These are phyloP conservation scores for Plagodis dolabraria DNA, from an alignment of 2,888 invertebrate species.

Conservation along the genomic window DNA sequence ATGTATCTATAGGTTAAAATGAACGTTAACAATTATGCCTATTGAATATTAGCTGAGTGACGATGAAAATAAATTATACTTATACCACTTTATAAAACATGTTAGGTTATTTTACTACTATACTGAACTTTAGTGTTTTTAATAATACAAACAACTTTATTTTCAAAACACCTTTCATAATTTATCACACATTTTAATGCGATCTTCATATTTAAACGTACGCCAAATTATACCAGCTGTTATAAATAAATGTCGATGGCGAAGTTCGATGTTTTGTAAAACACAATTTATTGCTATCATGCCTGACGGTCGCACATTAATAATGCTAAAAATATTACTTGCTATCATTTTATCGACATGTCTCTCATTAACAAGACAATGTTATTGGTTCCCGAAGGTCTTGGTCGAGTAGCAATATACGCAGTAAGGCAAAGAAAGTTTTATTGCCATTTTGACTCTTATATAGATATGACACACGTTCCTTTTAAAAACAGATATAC, in stretches of 20 bases:
- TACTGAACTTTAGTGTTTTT: too few relatives aligned
- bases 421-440: conserved; percentile 22
- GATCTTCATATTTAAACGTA: conserved; percentile 24
- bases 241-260: conserved; percentile 18
- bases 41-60: background rate
- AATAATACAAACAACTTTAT: conserved; percentile 27
- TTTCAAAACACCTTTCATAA: conserved; percentile 25
- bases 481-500: conserved; percentile 32
- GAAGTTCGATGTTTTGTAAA: conserved; percentile 15
- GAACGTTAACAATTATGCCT: conserved; percentile 13
- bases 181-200: conserved; percentile 19
- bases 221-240: conserved; percentile 19
- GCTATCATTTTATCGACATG: conserved; percentile 28
- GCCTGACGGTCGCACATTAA: conserved; percentile 20
- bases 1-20: conserved; percentile 9
- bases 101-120: too few relatives aligned
- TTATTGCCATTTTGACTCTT: conserved; percentile 43
- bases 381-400: conserved; percentile 38
- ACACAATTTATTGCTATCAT: conserved; percentile 18
- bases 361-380: conserved; percentile 24
- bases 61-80: background rate
- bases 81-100: too few relatives aligned
- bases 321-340: conserved; percentile 30
- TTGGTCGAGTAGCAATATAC: conserved; percentile 28
- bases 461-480: conserved; percentile 34